Percentiles rank a stretch among this genome's conserved stretches.
Evolutionary conservation across 2,113 vertebrate species (phyloP).

Genomic region (Passer domesticus): DNA sequence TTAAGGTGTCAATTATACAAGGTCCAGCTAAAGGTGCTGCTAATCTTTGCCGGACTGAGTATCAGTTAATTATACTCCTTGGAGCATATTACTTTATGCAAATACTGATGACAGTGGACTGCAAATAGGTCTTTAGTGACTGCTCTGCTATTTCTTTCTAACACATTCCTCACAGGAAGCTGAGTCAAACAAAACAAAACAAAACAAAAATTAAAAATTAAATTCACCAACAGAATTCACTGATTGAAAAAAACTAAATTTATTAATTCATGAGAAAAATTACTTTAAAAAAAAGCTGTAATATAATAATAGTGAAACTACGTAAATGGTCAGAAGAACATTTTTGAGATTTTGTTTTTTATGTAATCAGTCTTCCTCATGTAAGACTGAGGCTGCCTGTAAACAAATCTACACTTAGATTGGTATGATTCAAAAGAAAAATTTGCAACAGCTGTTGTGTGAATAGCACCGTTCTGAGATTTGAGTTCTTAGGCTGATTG

Average conservation of each 20-base stretch:
- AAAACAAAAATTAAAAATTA: background rate
- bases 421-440: slow-evolving; percentile 64
- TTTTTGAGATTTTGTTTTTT: background rate
- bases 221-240: background rate
- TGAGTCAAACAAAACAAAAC: background rate
- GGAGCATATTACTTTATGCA: background rate
- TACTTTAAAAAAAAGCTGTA: background rate
- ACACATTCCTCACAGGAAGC: background rate
- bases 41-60: background rate
- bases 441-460: slow-evolving; percentile 64
- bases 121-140: background rate
- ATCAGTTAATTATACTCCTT: background rate
- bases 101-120: background rate
- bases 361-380: slow-evolving; percentile 12
- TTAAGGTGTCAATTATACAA: background rate
- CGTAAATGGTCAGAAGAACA: background rate
- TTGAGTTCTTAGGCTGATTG: slow-evolving; percentile 63
- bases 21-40: background rate
- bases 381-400: slow-evolving; percentile 25
- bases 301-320: background rate
- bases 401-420: slow-evolving; percentile 56
- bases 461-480: slow-evolving; percentile 61
- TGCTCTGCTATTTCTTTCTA: background rate
- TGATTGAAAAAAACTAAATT: background rate
- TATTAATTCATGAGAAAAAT: background rate